Conservation (phyloP, 2,888 invertebrate species). For the Anoncus sp. region DNA sequence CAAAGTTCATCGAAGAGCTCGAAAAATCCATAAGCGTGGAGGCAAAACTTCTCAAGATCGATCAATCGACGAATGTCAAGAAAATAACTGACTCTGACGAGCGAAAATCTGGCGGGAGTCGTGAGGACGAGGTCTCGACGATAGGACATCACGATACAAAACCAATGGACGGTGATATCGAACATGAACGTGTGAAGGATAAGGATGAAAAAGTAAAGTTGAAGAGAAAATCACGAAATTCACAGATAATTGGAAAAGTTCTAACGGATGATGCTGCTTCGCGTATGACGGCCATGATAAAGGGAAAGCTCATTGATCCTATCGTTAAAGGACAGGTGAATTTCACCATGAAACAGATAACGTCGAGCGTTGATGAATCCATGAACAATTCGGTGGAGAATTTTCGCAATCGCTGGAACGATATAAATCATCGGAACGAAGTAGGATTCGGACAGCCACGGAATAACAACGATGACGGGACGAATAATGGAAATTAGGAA, state of each 20-base stretch:
- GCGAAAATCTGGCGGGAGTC: neutral
- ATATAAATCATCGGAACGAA: slow-evolving; percentile 1
- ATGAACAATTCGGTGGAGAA: slow-evolving; percentile 1
- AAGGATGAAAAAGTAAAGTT: slow-evolving; percentile 11
- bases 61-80: no score
- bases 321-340: neutral
- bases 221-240: neutral
- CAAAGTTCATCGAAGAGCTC: no score
- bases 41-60: no score
- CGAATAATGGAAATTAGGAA: neutral
- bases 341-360: slow-evolving; percentile 2
- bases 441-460: neutral
- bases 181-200: neutral
- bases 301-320: slow-evolving; percentile 16
- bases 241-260: neutral
- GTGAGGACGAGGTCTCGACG: neutral
- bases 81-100: neutral
- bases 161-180: neutral
- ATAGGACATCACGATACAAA: neutral
- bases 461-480: no score
- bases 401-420: neutral
- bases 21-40: no score
- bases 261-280: neutral
- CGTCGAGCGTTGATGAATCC: neutral
- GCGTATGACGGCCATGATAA: slow-evolving; percentile 15